These are phyloP conservation scores for Amblyjoppa fuscipennis DNA, from an alignment of 2,888 invertebrate genomes.

Conservation along the genomic window DNA sequence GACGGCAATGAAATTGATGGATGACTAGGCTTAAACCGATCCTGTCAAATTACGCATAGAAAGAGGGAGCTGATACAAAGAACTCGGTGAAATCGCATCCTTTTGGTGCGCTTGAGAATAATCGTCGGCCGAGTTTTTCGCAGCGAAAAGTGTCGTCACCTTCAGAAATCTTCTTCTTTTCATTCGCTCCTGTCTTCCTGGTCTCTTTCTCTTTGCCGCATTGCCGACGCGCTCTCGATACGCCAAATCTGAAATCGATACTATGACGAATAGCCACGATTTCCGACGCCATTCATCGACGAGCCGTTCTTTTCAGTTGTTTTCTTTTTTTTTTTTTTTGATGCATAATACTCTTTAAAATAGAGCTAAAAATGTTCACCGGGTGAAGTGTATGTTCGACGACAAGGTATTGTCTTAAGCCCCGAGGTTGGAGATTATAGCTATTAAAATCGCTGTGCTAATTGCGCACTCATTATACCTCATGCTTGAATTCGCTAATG, in stretches of 20 bases:
- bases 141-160: slow-evolving; percentile 40
- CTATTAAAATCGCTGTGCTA: slow-evolving; percentile 3
- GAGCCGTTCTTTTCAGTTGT: slow-evolving; percentile 12
- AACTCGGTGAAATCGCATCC: slow-evolving; percentile 19
- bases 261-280: slow-evolving; percentile 55
- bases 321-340: slow-evolving; percentile 2
- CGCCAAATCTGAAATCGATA: slow-evolving; percentile 58
- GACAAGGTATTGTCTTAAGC: not conserved
- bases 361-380: not conserved
- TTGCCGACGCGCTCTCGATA: slow-evolving; percentile 12
- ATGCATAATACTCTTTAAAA: not conserved
- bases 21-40: slow-evolving; percentile 52
- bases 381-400: not conserved
- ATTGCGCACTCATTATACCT: slow-evolving; percentile 38
- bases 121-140: slow-evolving; percentile 37
- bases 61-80: slow-evolving; percentile 25
- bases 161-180: slow-evolving; percentile 24
- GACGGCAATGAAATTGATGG: slow-evolving; percentile 38
- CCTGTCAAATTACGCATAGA: slow-evolving; percentile 54
- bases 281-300: slow-evolving; percentile 19
- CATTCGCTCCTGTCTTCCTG: slow-evolving; percentile 18
- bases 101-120: slow-evolving; percentile 35
- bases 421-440: not conserved
- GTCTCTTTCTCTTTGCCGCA: slow-evolving; percentile 6
- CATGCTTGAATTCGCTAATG: slow-evolving; percentile 29